phyloP scores from a whole-genome alignment of 2,888 invertebrate genomes.

The Hyposoter dolosus region DNA sequence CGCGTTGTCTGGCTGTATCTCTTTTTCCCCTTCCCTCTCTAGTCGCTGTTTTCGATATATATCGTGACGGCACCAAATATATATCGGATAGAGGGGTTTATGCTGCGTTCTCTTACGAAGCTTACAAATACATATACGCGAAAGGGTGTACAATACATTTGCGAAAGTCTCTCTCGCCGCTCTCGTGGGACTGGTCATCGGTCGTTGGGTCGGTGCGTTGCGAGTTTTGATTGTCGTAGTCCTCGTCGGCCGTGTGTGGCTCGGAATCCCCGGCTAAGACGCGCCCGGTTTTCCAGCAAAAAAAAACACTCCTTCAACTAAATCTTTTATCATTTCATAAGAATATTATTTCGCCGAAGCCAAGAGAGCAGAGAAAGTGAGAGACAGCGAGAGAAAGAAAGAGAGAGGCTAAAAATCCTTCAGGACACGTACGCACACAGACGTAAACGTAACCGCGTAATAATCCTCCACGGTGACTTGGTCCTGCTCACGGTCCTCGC shows the following conservation, averaged over 20 bases:
- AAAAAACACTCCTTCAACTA: conserved; percentile 14
- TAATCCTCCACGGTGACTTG: conserved; percentile 24
- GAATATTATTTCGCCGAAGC: conserved; percentile 7
- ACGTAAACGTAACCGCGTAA: conserved; percentile 29
- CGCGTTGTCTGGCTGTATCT: conserved; percentile 26
- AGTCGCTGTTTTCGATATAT: background rate
- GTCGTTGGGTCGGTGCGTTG: conserved; percentile 56
- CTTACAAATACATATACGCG: conserved; percentile 21
- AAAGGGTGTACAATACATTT: conserved; percentile 23
- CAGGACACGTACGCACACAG: background rate
- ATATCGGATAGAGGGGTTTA: background rate
- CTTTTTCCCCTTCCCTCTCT: conserved; percentile 29
- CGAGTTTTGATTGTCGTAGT: conserved; percentile 50
- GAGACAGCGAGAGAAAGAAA: background rate
- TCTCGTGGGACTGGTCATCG: conserved; percentile 55
- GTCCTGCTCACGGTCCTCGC: conserved; percentile 26
- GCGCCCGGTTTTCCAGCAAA: conserved; percentile 64
- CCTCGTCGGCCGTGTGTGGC: conserved; percentile 57
- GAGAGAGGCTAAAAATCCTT: conserved; percentile 14
- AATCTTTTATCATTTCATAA: conserved; percentile 21
- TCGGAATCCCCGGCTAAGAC: conserved; percentile 68
- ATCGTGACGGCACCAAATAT: background rate
- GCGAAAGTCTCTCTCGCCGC: conserved; percentile 51
- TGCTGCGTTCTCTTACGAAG: conserved; percentile 31
- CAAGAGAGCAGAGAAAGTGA: background rate